Evolutionary conservation across 2,113 vertebrate species (phyloP).

Genomic region (Pangasianodon gigas): DNA sequence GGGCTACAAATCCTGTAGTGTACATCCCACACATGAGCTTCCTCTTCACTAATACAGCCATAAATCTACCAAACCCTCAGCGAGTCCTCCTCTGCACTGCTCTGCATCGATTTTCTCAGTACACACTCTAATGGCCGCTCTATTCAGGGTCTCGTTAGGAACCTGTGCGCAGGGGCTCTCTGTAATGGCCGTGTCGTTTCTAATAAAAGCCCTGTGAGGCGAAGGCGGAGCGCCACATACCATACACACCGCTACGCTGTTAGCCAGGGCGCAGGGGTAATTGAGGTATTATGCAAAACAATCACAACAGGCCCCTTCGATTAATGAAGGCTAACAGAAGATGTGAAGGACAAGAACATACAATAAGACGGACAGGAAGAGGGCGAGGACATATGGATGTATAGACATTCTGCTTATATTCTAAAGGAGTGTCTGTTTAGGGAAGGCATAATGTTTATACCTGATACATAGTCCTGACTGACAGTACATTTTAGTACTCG

Average conservation of each 20-base stretch:
- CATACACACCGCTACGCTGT: conserved; percentile 29
- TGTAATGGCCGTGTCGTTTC: conserved; percentile 56
- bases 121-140: conserved; percentile 39
- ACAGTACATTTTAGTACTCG: no score
- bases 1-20: conserved; percentile 14
- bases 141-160: conserved; percentile 46
- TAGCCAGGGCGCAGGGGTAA: conserved; percentile 51
- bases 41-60: conserved; percentile 7
- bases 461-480: not conserved
- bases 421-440: not conserved
- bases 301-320: conserved; percentile 38
- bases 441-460: not conserved
- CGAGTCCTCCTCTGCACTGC: conserved; percentile 1
- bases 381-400: not conserved
- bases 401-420: not conserved
- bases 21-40: conserved; percentile 3
- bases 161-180: conserved; percentile 38
- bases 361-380: not conserved
- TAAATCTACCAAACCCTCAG: not conserved
- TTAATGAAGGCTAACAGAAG: conserved; percentile 27
- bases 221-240: conserved; percentile 29
- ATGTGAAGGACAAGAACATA: not conserved
- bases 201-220: conserved; percentile 39
- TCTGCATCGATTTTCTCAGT: conserved; percentile 16
- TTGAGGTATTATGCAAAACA: conserved; percentile 61